A percentile compares a stretch with the other conserved stretches of the same genome.
Evolutionary conservation across 2,113 vertebrate species (phyloP).

Genomic region (Pholis gunnellus): DNA sequence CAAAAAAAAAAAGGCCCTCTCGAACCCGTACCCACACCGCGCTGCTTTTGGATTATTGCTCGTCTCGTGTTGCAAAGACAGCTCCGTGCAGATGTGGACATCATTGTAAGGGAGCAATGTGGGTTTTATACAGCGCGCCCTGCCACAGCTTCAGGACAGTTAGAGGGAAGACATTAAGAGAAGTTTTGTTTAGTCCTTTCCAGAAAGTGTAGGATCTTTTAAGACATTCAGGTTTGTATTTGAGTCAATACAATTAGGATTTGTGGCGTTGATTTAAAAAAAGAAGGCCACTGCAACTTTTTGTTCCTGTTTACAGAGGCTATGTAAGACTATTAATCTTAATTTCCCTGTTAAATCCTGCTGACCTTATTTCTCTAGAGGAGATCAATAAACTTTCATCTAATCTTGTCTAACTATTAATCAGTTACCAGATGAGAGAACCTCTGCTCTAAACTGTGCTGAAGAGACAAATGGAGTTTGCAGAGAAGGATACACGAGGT

Average conservation of each 20-base stretch:
- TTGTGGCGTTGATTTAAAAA: neutral
- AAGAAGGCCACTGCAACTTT: slow-evolving; percentile 3
- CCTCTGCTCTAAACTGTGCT: slow-evolving; percentile 4
- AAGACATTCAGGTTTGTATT: neutral
- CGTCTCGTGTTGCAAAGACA: slow-evolving; percentile 33
- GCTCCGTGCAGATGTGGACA: slow-evolving; percentile 25
- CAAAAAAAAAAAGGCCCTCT: slow-evolving; percentile 27
- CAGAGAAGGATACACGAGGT: neutral
- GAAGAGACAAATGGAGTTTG: slow-evolving; percentile 18
- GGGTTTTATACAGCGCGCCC: slow-evolving; percentile 6
- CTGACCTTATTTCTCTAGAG: slow-evolving; percentile 4
- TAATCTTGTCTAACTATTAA: slow-evolving; percentile 31
- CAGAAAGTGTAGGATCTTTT: neutral
- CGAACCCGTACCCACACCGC: slow-evolving; percentile 26
- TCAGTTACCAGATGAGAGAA: slow-evolving; percentile 33
- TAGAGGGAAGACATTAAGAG: neutral
- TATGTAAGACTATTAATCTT: neutral
- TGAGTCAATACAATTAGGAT: neutral
- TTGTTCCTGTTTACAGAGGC: neutral
- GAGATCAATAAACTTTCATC: slow-evolving; percentile 23
- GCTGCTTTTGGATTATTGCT: slow-evolving; percentile 61
- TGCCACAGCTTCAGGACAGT: neutral
- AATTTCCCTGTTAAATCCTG: neutral
- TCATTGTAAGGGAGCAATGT: slow-evolving; percentile 31
- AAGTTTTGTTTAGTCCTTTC: neutral